A percentile compares a stretch with the other conserved stretches of the same genome.
phyloP scores from a whole-genome alignment of 1,140 invertebrate species.

The Leptopilina clavipes region DNA sequence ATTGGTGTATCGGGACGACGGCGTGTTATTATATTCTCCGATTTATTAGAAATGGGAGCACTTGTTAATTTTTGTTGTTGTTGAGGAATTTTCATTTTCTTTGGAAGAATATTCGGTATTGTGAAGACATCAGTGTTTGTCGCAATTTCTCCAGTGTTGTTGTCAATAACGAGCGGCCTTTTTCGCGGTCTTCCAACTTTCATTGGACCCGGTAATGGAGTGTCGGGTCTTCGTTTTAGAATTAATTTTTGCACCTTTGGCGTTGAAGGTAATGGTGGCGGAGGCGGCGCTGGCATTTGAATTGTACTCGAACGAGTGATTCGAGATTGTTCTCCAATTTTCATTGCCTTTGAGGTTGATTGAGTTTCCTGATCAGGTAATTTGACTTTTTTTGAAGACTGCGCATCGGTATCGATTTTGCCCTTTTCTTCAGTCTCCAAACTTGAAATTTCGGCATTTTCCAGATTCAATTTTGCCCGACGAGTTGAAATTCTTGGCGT shows the following conservation, averaged over 20 bases:
- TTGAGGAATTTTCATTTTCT: not conserved
- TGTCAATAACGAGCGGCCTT: not conserved
- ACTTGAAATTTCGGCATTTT: not conserved
- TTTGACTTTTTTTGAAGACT: not conserved
- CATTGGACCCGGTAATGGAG: conserved; percentile 43
- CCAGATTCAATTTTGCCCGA: not conserved
- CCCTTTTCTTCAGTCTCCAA: not conserved
- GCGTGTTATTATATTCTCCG: not conserved
- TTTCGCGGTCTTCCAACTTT: not conserved
- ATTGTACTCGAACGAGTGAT: not conserved
- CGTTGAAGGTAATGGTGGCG: no score
- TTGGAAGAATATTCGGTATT: conserved; percentile 33
- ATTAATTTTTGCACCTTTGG: conserved; percentile 19
- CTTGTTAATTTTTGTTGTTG: not conserved
- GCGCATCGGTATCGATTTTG: not conserved
- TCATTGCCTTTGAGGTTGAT: not conserved
- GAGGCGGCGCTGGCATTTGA: not conserved
- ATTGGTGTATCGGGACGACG: conserved; percentile 61
- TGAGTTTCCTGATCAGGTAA: no score
- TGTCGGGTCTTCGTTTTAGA: conserved; percentile 48
- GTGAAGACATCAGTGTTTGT: conserved; percentile 52
- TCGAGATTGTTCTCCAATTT: not conserved
- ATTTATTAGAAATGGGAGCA: no score
- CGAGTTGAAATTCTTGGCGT: not conserved
- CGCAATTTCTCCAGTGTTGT: not conserved